Percentiles rank a stretch among this genome's conserved stretches.
Conservation (phyloP, 2,888 invertebrate genomes). For the Xestobium rufovillosum region DNA sequence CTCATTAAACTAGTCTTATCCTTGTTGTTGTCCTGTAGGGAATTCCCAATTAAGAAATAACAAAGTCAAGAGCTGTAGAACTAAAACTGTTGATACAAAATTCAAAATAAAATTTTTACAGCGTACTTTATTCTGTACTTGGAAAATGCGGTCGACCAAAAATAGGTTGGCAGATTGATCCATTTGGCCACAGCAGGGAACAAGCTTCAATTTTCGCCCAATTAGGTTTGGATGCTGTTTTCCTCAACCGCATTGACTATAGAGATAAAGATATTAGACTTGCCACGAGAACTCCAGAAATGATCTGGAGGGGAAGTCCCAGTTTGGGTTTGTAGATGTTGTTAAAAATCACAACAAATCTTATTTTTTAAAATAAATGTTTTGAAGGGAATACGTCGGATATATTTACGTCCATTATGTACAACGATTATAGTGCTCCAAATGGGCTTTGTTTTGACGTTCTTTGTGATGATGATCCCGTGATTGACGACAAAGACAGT, state of each 20-base stretch:
- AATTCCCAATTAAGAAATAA: no score
- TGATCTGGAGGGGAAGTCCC: constrained; percentile 74
- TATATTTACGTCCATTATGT: constrained; percentile 54
- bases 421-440: constrained; percentile 51
- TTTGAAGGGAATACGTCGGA: constrained; percentile 33
- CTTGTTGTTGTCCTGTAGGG: no score
- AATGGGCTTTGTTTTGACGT: constrained; percentile 56
- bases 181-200: constrained; percentile 75
- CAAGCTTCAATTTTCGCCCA: constrained; percentile 73
- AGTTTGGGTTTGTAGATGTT: no score
- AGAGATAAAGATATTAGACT: constrained; percentile 66
- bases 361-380: neutral
- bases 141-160: constrained; percentile 65
- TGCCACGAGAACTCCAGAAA: constrained; percentile 59
- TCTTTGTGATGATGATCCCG: constrained; percentile 48
- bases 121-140: no score
- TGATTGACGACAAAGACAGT: constrained; percentile 48
- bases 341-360: neutral
- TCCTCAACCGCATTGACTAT: constrained; percentile 81
- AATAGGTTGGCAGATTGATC: constrained; percentile 78
- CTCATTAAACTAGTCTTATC: no score
- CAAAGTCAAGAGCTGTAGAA: no score
- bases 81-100: no score
- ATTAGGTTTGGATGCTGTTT: constrained; percentile 84
- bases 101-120: no score